phyloP scores from a whole-genome alignment of 1,140 invertebrate species.

The Sinella curviseta region DNA sequence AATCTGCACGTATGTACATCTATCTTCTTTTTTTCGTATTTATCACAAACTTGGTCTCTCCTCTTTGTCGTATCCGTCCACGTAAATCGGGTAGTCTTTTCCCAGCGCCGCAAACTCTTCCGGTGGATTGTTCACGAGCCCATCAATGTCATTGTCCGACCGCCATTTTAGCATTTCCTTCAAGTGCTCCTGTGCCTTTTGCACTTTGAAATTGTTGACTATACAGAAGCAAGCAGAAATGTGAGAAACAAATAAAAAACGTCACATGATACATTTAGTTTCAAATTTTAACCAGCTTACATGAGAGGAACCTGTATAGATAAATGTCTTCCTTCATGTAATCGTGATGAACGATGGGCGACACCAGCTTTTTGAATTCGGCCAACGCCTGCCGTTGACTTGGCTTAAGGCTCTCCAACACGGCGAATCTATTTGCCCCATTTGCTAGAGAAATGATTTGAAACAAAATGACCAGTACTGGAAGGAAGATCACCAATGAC shows the following conservation, averaged over 20 bases:
- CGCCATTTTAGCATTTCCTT: conserved; percentile 6
- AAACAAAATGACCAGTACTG: too few species aligned
- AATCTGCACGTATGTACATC: too few species aligned
- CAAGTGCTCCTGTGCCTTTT: background rate
- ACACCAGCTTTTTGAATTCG: background rate
- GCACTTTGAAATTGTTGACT: background rate
- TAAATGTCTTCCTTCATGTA: conserved; percentile 20
- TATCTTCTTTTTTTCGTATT: too few species aligned
- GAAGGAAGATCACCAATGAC: too few species aligned
- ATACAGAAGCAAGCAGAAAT: too few species aligned
- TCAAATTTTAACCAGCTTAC: background rate
- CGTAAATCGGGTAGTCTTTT: background rate
- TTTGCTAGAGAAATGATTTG: too few species aligned
- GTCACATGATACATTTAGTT: background rate
- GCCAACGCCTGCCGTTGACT: background rate
- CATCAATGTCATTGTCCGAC: background rate
- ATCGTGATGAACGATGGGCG: background rate
- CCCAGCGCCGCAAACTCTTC: background rate
- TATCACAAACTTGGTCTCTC: background rate
- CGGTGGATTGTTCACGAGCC: background rate
- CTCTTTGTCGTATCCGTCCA: background rate
- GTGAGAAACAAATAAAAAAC: conserved; percentile 13
- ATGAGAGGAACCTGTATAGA: background rate
- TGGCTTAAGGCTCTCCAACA: background rate
- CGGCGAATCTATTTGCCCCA: background rate